A percentile compares a stretch with the other conserved stretches of the same genome.
These are phyloP conservation scores for Coptodon bakossiorum DNA, from an alignment of 2,113 vertebrate species.

Conservation along the genomic window DNA sequence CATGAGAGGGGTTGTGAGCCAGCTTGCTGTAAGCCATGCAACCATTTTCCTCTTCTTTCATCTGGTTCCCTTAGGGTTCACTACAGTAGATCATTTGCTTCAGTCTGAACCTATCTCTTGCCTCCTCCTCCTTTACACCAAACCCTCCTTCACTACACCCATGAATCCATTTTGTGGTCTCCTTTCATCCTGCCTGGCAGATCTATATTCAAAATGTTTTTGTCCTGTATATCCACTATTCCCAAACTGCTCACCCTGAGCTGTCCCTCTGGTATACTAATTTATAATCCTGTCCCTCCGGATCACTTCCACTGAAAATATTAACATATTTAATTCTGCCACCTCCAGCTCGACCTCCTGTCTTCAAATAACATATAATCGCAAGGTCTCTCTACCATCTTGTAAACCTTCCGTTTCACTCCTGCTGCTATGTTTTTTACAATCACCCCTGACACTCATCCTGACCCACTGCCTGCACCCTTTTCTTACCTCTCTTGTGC, in stretches of 20 bases:
- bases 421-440: neutral
- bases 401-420: neutral
- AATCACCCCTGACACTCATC: neutral
- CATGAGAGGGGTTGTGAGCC: neutral
- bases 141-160: neutral
- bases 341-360: neutral
- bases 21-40: neutral
- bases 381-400: neutral
- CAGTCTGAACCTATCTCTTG: neutral
- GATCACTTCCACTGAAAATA: neutral
- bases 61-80: neutral
- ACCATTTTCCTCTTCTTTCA: neutral
- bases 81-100: neutral
- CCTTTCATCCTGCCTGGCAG: neutral
- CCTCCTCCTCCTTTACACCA: neutral
- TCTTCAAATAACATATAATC: neutral
- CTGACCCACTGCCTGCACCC: neutral
- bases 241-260: neutral
- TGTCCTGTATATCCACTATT: neutral
- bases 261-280: neutral
- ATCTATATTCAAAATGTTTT: accelerated
- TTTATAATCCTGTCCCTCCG: neutral
- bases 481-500: neutral
- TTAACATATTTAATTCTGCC: neutral
- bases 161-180: neutral